phyloP scores from a whole-genome alignment of 2,888 invertebrate species.

The Heliconius erato region DNA sequence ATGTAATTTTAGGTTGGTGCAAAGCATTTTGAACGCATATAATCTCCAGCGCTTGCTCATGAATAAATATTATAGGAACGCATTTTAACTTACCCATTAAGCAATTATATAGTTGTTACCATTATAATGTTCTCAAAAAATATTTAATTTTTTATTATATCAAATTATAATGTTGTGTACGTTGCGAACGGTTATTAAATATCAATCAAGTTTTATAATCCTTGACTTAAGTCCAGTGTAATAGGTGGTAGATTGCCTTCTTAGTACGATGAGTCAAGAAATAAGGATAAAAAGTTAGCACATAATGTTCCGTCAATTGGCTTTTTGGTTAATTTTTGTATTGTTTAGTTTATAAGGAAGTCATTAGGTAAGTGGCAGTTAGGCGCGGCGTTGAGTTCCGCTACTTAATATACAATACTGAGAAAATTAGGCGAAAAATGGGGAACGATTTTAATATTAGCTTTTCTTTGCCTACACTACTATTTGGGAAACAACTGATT shows the following conservation, averaged over 20 bases:
- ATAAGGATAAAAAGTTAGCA: constrained; percentile 12
- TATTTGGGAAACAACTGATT: no score
- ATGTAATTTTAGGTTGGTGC: constrained; percentile 77
- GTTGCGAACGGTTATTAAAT: constrained; percentile 79
- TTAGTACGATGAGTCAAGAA: constrained; percentile 21
- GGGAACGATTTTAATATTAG: no score
- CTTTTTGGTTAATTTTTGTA: neutral
- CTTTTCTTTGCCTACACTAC: no score
- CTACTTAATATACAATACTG: neutral
- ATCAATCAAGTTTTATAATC: constrained; percentile 73
- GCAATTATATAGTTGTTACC: constrained; percentile 83
- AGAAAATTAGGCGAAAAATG: no score
- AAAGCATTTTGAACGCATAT: constrained; percentile 70
- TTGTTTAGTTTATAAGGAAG: neutral
- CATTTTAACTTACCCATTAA: constrained; percentile 81
- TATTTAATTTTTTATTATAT: constrained; percentile 85
- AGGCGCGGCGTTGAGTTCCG: no score
- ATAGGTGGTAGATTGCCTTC: constrained; percentile 5
- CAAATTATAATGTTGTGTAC: constrained; percentile 79
- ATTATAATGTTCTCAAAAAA: constrained; percentile 81
- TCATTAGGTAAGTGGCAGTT: neutral
- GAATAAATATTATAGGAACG: constrained; percentile 83
- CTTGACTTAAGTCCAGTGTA: constrained; percentile 48
- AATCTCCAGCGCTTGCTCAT: constrained; percentile 72
- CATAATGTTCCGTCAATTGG: neutral